Evolutionary conservation across 64 coral and sea anemone species (phyloP).

Genomic region (Montipora capricornis): DNA sequence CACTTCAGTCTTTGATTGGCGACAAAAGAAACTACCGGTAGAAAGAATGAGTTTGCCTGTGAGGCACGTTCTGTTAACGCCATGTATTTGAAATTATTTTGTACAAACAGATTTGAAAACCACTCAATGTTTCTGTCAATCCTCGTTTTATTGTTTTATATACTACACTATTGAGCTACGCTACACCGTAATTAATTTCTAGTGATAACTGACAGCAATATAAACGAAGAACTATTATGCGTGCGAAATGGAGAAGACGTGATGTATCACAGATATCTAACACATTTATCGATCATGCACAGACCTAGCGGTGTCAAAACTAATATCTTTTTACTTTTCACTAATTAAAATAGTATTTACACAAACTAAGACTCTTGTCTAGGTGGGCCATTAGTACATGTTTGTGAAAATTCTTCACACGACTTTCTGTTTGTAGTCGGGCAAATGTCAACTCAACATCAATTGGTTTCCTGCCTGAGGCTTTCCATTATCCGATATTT

Average conservation of each 20-base stretch:
- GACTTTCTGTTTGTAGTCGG: not conserved
- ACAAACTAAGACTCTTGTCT: not conserved
- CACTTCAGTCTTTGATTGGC: not conserved
- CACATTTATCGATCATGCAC: not conserved
- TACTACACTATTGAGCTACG: not conserved
- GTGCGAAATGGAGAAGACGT: not conserved
- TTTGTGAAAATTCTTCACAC: slow-evolving; percentile 4
- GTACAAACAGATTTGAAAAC: not conserved
- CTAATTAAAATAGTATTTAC: slow-evolving; percentile 38
- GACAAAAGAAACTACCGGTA: not conserved
- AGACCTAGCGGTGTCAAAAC: not conserved
- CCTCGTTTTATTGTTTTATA: not conserved
- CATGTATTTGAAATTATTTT: not conserved
- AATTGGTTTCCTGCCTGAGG: not conserved
- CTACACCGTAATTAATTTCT: not conserved
- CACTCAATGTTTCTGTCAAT: not conserved
- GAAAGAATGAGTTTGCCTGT: not conserved
- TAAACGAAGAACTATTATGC: not conserved
- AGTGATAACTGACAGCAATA: not conserved
- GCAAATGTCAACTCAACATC: not conserved
- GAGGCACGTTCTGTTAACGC: not conserved
- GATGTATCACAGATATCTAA: not conserved
- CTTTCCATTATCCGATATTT: not conserved
- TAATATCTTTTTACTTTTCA: not conserved
- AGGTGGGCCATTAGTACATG: not conserved